Base-by-base conservation (phyloP, 2,113 vertebrate species). In the Peromyscus californicus region DNA sequence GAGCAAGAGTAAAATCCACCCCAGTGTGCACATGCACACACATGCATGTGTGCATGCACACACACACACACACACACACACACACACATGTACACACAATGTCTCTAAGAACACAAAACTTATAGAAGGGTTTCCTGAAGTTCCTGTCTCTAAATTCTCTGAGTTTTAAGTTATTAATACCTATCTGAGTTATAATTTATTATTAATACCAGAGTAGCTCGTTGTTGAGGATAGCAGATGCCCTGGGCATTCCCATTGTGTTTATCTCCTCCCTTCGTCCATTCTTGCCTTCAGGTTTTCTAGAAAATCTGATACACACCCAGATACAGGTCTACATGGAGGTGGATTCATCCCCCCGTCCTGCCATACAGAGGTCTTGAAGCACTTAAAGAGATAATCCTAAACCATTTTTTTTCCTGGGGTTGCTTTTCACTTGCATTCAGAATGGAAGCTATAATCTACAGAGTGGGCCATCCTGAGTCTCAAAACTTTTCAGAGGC, bases 1-100 rank as follows among this genome's bases (percentile, higher is more conserved):
- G 89, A 97, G 80, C 65, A 92, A 92, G 76, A 92, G 90, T 84
- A 93, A 95, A 94, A 96, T 88, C 54, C n/a, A 92, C 57, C 63
- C 72, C 42, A 24, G 6, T 24, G 31, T n/a, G 24, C 26, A 22
- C 1, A 57, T 13, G 15, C n/a, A 48, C 65, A 45, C 4, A 31
- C 45, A 74, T 22, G 78, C 17, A 36, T 3, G 1, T 33, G 74
- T 29, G 3, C 51, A 78, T 29, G 39, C 24, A 65, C 12, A 15
- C 29, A 63, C 69, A 19, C 45, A 29, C n/a, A 15, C 7, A 65
- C 9, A 24, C 1, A 0, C 36, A 16, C 39, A 75, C 26, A 79
- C 59, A 19, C 45, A 29, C n/a, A 15, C 7, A 65, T 7, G 33
- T 3, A 0, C 36, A 16, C 39, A 75, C 26, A 79, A 5, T n/a